A percentile compares a stretch with the other conserved stretches of the same genome.
These are phyloP conservation scores for Drosophila micromelanica DNA, from an alignment of 1,140 invertebrate genomes.

Conservation along the genomic window DNA sequence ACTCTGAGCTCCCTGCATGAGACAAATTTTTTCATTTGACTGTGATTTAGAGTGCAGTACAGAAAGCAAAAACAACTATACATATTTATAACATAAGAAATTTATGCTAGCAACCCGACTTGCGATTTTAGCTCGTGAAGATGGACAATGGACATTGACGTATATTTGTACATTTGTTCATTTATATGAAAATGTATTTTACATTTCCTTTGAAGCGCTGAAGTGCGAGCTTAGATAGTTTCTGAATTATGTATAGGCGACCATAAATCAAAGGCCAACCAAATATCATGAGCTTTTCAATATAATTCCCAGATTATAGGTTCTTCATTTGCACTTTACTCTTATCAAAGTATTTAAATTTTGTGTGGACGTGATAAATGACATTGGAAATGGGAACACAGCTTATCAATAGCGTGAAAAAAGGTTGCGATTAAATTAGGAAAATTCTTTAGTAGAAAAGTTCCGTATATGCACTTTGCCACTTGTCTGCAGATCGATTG, in stretches of 20 bases:
- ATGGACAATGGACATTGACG: too few relatives aligned
- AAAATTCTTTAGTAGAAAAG: background rate
- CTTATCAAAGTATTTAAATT: slow-evolving; percentile 32
- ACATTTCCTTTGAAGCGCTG: background rate
- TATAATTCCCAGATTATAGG: slow-evolving; percentile 17
- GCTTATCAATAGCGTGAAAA: background rate
- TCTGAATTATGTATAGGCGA: slow-evolving; percentile 35
- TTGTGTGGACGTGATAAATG: slow-evolving; percentile 21
- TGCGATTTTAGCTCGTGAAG: too few relatives aligned
- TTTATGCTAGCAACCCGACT: too few relatives aligned
- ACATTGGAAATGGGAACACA: background rate
- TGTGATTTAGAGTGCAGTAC: slow-evolving; percentile 31
- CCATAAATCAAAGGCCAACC: slow-evolving; percentile 40
- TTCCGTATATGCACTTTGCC: too few relatives aligned
- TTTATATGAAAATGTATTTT: background rate
- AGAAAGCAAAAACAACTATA: background rate
- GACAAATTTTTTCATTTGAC: background rate
- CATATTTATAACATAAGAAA: too few relatives aligned
- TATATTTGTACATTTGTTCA: too few relatives aligned
- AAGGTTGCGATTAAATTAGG: background rate
- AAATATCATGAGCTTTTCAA: slow-evolving; percentile 9
- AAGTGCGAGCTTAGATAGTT: slow-evolving; percentile 2
- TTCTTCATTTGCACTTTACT: slow-evolving; percentile 2
- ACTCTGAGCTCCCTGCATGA: slow-evolving; percentile 3
- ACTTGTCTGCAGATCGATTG: slow-evolving; percentile 22